These are phyloP conservation scores for Callorhinus ursinus DNA, from an alignment of 2,113 vertebrate species.

Conservation along the genomic window DNA sequence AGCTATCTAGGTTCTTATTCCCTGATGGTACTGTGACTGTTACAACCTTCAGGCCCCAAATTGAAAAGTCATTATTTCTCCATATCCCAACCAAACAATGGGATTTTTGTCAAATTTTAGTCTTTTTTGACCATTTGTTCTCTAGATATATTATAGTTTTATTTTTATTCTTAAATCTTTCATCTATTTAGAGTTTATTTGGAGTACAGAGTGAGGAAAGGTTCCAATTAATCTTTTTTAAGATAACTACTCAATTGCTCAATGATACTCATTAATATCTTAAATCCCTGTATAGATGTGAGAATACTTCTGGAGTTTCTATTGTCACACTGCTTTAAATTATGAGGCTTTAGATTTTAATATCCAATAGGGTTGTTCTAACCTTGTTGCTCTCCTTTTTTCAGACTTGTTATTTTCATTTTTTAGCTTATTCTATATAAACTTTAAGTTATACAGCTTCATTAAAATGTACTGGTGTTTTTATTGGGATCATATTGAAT, in stretches of 20 bases:
- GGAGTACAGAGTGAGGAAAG: background rate
- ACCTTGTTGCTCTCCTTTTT: background rate
- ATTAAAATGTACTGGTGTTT: background rate
- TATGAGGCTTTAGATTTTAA: background rate
- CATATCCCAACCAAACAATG: background rate
- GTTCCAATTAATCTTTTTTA: background rate
- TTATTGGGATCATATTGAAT: background rate
- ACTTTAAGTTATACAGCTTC: background rate
- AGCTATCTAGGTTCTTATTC: background rate
- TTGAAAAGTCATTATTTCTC: background rate
- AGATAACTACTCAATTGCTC: background rate
- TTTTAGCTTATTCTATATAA: background rate
- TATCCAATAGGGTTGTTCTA: background rate
- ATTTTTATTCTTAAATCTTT: background rate
- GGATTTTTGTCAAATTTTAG: background rate
- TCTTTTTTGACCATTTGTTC: background rate
- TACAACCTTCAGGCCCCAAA: background rate
- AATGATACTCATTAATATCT: background rate
- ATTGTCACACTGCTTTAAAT: background rate
- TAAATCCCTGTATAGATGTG: background rate
- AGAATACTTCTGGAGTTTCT: background rate
- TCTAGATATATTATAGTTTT: background rate
- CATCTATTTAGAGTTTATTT: background rate
- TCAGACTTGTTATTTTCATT: background rate
- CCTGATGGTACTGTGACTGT: background rate